Base-by-base conservation (phyloP, 2,888 invertebrate species). In the Lacanobia oleracea region DNA sequence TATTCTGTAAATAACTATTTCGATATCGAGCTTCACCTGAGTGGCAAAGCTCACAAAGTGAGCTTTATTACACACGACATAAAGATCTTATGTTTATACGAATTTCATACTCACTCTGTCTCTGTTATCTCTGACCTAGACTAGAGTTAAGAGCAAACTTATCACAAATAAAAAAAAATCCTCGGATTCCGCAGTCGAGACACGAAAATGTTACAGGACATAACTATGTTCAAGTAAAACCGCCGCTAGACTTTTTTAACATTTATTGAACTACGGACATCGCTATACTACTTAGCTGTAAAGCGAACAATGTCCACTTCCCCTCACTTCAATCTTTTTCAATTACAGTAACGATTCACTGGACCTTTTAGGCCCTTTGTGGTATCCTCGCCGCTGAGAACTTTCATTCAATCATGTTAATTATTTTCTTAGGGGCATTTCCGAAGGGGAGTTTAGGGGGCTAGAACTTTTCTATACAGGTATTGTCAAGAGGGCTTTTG, bases 391-490 rank as follows among this genome's bases (percentile, higher is more conserved):
- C 87, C 88, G 87, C 86, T 89, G 83, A 87, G 88, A 89, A 89
- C 88, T 87, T 90, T 86, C 88, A 87, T 88, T 89, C 89, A 89
- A 88, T 89, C 89, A 90, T 89, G 89, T 90, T 92, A 92, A 93
- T 93, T 92, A 90, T 91, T 92, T 93, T 91, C 90, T 88, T 88
- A 88, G 61, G 79, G 79, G 85, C 79, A 84, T 84, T 84, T 83
- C 67, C 72, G 81, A 76, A 82, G 78, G 78, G 82, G 82, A 78
- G 64, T 82, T 84, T 79, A 75, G 62, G 81, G 77, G 85, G 79
- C 81, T 81, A 72, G 69, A 84, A 85, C 83, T 85, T 87, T 86
- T 87, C 83, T 84, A 77, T 82, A 86, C 85, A 88, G 86, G 87
- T 87, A 88, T 89, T 89, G 86, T 87, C 82, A 81, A 78, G 76